Evolutionary conservation across 23 tunicate genomes (phyloP).

Genomic region (Phallusia fumigata): DNA sequence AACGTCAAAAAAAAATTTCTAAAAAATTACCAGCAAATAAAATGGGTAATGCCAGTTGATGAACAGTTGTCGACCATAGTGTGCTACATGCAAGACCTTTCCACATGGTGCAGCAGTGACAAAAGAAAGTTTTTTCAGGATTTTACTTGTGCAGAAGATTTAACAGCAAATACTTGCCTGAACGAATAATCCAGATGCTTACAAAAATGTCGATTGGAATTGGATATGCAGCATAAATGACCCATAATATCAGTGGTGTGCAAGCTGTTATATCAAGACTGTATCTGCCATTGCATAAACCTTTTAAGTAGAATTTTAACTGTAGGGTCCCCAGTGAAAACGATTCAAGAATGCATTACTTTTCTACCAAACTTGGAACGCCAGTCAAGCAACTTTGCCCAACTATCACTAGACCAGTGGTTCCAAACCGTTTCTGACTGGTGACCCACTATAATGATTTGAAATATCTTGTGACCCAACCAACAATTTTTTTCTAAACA

Average conservation of each 20-base stretch:
- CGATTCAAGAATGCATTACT: conserved; percentile 21
- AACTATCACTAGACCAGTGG: conserved; percentile 27
- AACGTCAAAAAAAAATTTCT: conserved; percentile 16
- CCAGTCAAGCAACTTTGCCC: conserved; percentile 26
- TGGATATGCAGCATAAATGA: conserved; percentile 12
- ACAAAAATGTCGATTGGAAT: conserved; percentile 24
- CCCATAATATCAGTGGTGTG: conserved; percentile 11
- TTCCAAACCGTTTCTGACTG: no score
- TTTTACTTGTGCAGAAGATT: conserved; percentile 10
- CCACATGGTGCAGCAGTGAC: conserved; percentile 23
- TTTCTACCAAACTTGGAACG: conserved; percentile 1
- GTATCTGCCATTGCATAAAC: conserved; percentile 13
- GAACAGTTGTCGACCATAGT: conserved; percentile 15
- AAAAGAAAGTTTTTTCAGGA: conserved; percentile 23
- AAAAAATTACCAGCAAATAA: background rate
- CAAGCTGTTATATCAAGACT: conserved; percentile 25
- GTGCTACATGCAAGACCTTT: conserved; percentile 23
- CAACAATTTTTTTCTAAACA: no score
- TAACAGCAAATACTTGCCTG: conserved; percentile 16
- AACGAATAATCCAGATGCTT: conserved; percentile 29
- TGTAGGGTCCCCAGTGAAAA: conserved; percentile 12
- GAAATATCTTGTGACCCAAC: no score
- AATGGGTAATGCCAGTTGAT: no score
- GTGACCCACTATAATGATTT: no score
- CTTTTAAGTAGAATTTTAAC: conserved; percentile 22